phyloP scores from a whole-genome alignment of 2,113 vertebrate species.

The Chinchilla lanigera region DNA sequence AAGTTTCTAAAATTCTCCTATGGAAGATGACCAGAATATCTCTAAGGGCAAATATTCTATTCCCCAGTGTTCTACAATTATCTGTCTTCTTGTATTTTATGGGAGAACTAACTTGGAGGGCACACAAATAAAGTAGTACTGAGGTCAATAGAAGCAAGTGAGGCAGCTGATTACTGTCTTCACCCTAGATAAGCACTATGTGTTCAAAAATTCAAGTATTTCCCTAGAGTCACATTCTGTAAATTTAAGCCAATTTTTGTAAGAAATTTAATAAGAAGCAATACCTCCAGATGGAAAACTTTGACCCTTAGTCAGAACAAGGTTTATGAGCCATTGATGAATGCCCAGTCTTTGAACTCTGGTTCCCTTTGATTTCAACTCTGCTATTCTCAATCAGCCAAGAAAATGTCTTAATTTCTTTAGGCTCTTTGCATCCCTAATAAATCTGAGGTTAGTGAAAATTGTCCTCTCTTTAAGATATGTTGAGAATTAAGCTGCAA shows the following conservation, averaged over 20 bases:
- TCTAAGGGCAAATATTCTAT: background rate
- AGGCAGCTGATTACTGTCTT: background rate
- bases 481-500: constrained; percentile 3
- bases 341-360: background rate
- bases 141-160: constrained; percentile 46
- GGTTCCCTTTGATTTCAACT: background rate
- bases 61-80: background rate
- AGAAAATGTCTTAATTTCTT: constrained; percentile 3
- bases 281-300: background rate
- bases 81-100: background rate
- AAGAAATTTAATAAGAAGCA: constrained; percentile 37
- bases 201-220: constrained; percentile 30
- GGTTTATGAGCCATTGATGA: background rate
- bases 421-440: background rate
- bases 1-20: constrained; percentile 15
- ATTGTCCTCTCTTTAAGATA: constrained; percentile 4
- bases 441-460: background rate
- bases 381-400: background rate
- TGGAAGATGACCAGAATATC: background rate
- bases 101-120: constrained; percentile 30
- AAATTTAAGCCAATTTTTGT: constrained; percentile 58
- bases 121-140: background rate
- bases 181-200: background rate
- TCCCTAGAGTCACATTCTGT: constrained; percentile 36
- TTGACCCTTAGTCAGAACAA: constrained; percentile 11